Evolutionary conservation across 2,888 invertebrate species (phyloP), one percentile per base, ranked within the genome.

Genomic region (Noctua pronuba): DNA sequence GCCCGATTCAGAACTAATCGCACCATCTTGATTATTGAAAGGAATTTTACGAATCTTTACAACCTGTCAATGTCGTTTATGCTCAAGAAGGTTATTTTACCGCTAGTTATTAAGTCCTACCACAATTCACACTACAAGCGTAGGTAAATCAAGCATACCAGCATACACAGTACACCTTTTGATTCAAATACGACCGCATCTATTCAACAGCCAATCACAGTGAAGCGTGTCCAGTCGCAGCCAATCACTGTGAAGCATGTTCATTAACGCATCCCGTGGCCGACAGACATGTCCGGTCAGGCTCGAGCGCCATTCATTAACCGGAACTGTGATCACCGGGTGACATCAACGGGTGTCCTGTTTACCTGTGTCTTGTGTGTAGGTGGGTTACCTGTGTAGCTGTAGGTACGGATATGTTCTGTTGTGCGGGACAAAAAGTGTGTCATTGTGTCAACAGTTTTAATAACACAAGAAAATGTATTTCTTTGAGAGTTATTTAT

Each of bases 251-350:
- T 52, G 62, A 55, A 67, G 52, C 49, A 38, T 72, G 64, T 79
- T 76, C 52, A 80, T 75, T 83, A 82, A n/a, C 60, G 52, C 69
- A 58, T 72, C 31, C 75, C 64, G 11, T 38, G 13, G 41, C 35
- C 41, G 68, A 74, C 66, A 44, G 60, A 74, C 71, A 58, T n/a
- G 62, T 80, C 80, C 80, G 64, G 76, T 21, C 44, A 35, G 65
- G 65, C 65, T 31, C 49, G 73, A 62, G 55, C 8, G n/a, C 58
- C 73, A 58, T 84, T 80, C 67, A 80, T 80, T 72, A 74, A 65
- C 46, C 74, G 80, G 77, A 80, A 77, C 74, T 58, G 72, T 77
- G 72, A 76, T 80, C 64, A 73, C 74, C 76, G 76, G 80, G 72
- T 66, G 84, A 84, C 80, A 41, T 73, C 65, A 49, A 18, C 24